phyloP scores from a whole-genome alignment of 2,888 invertebrate genomes.

The Escarpia spicata region DNA sequence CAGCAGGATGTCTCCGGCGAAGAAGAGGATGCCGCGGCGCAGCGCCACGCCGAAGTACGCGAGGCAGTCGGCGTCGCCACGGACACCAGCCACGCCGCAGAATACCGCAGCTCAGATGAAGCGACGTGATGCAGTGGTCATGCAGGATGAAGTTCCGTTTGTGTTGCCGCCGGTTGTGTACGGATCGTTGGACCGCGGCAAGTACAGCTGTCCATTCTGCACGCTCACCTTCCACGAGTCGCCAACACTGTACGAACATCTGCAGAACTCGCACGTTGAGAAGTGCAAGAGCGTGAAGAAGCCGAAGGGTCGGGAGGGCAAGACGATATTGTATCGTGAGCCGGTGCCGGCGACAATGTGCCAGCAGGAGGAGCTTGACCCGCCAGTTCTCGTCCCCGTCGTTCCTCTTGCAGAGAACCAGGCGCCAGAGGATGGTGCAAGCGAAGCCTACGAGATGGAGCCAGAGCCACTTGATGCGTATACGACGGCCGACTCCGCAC shows the following conservation, averaged over 20 bases:
- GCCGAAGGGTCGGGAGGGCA: slow-evolving; percentile 41
- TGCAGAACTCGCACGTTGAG: slow-evolving; percentile 29
- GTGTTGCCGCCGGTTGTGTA: neutral
- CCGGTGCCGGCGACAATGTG: neutral
- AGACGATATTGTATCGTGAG: slow-evolving; percentile 35
- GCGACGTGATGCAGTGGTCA: neutral
- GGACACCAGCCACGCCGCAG: slow-evolving; percentile 8
- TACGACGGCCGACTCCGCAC: neutral
- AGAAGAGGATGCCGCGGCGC: neutral
- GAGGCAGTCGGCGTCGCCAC: neutral
- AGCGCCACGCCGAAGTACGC: neutral
- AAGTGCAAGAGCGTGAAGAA: slow-evolving; percentile 20
- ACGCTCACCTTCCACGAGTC: slow-evolving; percentile 39
- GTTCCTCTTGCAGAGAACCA: neutral
- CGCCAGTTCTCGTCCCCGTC: neutral
- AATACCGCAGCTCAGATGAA: neutral
- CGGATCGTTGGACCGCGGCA: neutral
- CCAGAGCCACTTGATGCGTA: neutral
- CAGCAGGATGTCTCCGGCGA: neutral
- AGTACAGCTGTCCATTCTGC: slow-evolving; percentile 43
- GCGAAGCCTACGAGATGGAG: neutral
- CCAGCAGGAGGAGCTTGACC: neutral
- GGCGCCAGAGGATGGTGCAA: neutral
- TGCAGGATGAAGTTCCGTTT: neutral
- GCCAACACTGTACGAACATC: slow-evolving; percentile 42